Base-by-base conservation (phyloP, 2,797 vertebrate genomes). In the Chloroceryle inda region DNA sequence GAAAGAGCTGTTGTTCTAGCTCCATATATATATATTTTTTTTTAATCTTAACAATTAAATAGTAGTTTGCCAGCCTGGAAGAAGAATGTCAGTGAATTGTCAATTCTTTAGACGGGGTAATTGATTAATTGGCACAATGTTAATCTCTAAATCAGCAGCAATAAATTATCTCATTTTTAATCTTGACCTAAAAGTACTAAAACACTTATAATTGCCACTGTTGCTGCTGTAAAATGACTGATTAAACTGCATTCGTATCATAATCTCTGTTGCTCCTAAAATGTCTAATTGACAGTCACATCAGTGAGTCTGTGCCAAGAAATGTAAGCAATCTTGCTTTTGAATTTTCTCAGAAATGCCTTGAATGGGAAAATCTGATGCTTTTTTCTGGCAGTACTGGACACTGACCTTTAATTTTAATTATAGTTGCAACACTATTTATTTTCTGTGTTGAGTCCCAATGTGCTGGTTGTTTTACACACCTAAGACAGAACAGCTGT, bases 71-170 rank as follows among this genome's bases (percentile, higher is more conserved):
- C 96, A 98, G 92, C 38, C 59, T 96, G 94, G 90, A 97, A 96
- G 84, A 91, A 81, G 90, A 96, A 97, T 88, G 96, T 98, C 97
- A 97, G 96, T 98, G 96, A 97, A 98, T 96, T 97, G 96, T 98
- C 97, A 97, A 96, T 98, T 93, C 95, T 88, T 97, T 94, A 95
- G 85, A 72, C 33, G 37, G 68, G 95, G 91, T 96, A 97, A 97
- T 92, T 98, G 98, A 98, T 98, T 97, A 97, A 98, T 97, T 97
- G 97, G 96, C 97, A 98, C 95, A 75, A 52, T 85, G 91, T 90
- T 97, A 96, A 98, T 98, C 97, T 96, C 96, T 97, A 98, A 98
- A 98, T 98, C 97, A 95, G 97, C 56, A 92, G 93, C 88, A 95
- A 98, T 97, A 98, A 98, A 98, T 96, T 96, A 66, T 92, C 91